These are phyloP conservation scores for Doris montereyensis DNA, from an alignment of 2,888 invertebrate genomes.

Conservation along the genomic window DNA sequence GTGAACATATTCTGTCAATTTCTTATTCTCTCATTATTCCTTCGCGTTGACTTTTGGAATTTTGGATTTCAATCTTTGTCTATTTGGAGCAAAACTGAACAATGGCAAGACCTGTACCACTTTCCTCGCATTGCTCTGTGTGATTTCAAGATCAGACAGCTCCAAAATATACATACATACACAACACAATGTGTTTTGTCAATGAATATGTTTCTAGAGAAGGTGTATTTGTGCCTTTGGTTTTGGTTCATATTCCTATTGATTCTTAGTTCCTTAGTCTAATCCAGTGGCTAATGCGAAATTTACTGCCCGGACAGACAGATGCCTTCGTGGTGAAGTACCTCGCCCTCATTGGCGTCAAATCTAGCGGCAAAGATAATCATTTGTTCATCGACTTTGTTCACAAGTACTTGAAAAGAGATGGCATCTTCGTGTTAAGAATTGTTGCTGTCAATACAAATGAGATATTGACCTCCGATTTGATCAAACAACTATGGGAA, in stretches of 20 bases:
- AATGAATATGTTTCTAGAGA: slow-evolving; percentile 66
- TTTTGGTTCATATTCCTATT: slow-evolving; percentile 63
- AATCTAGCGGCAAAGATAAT: slow-evolving; percentile 54
- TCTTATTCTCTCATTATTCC: slow-evolving; percentile 43
- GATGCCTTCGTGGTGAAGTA: slow-evolving; percentile 57
- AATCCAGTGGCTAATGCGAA: slow-evolving; percentile 41
- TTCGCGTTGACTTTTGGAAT: slow-evolving; percentile 43
- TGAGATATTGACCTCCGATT: slow-evolving; percentile 58
- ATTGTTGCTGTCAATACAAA: slow-evolving; percentile 62
- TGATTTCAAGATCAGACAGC: slow-evolving; percentile 64
- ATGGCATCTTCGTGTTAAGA: slow-evolving; percentile 64
- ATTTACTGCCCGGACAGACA: slow-evolving; percentile 43
- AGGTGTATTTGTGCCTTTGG: slow-evolving; percentile 67
- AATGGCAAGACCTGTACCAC: slow-evolving; percentile 45
- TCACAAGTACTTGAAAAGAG: slow-evolving; percentile 59
- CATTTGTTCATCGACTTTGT: slow-evolving; percentile 57
- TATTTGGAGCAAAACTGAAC: slow-evolving; percentile 28
- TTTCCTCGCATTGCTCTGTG: slow-evolving; percentile 60
- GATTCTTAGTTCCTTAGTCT: slow-evolving; percentile 44
- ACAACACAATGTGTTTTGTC: slow-evolving; percentile 64
- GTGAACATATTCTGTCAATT: slow-evolving; percentile 45
- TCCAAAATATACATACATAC: slow-evolving; percentile 63
- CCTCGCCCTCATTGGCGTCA: slow-evolving; percentile 50
- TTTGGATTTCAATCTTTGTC: slow-evolving; percentile 37
- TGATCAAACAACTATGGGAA: slow-evolving; percentile 61